A percentile compares a stretch with the other conserved stretches of the same genome.
These are phyloP conservation scores for Anguilla rostrata DNA, from an alignment of 2,113 vertebrate species.

Conservation along the genomic window DNA sequence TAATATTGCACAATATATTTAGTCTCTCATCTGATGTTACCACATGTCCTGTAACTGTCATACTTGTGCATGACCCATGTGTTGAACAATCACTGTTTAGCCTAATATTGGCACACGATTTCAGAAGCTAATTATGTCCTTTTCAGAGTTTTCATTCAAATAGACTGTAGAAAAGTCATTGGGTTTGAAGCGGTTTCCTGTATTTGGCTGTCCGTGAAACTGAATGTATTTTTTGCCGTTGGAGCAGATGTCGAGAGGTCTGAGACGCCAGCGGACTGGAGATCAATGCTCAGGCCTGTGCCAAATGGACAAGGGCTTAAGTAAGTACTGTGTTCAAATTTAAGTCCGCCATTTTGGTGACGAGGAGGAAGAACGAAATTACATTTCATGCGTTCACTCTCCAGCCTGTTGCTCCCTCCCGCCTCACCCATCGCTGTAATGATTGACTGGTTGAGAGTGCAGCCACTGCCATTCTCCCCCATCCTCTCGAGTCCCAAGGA, in stretches of 20 bases:
- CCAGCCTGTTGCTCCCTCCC: slow-evolving; percentile 35
- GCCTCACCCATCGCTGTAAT: slow-evolving; percentile 46
- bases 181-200: not conserved
- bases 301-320: slow-evolving; percentile 36
- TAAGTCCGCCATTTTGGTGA: not conserved
- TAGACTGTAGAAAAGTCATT: not conserved
- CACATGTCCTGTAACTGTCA: too few relatives aligned
- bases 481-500: slow-evolving; percentile 50
- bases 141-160: too few relatives aligned
- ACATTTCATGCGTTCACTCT: slow-evolving; percentile 45
- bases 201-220: not conserved
- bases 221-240: slow-evolving; percentile 2
- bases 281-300: slow-evolving; percentile 67
- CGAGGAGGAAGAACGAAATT: slow-evolving; percentile 3
- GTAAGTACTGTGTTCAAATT: slow-evolving; percentile 66
- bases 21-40: too few relatives aligned
- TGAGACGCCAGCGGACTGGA: slow-evolving; percentile 67
- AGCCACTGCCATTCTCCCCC: slow-evolving; percentile 50
- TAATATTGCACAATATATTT: too few relatives aligned
- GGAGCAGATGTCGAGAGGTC: slow-evolving; percentile 43
- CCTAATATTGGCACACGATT: too few relatives aligned
- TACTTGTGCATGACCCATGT: too few relatives aligned
- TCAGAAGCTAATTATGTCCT: too few relatives aligned
- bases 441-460: slow-evolving; percentile 54
- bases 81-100: too few relatives aligned